Base-by-base conservation (phyloP, 2,113 vertebrate genomes). In the Noctilio leporinus region DNA sequence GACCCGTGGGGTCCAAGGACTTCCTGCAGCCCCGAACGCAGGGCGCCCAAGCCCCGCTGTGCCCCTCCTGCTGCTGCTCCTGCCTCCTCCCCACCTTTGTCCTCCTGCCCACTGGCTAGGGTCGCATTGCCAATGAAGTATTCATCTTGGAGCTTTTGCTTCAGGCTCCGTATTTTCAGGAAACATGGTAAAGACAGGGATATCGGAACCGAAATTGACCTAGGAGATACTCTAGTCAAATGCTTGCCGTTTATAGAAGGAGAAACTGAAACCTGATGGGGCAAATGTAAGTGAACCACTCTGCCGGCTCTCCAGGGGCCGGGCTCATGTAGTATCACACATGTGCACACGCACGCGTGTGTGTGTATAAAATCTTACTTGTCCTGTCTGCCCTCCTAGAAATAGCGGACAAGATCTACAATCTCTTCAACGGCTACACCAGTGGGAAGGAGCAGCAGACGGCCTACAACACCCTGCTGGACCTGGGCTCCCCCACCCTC, bases 381-480 rank as follows among this genome's bases (percentile, higher is more conserved):
- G 20, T 59, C 47, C 83, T 92, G 64, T 38, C 86, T 96, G 96
- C 26, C 91, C 40, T 91, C 93, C 35, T 94, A 99, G 99, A 99
- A 98, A 99, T 99, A 93, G 98, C 99, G 12, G 99, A 99, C 97
- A 99, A 99, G 98, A 99, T 99, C 98, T 99, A 99, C 97, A 99
- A 99, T 95, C 98, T 99, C 97, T 99, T 99, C 97, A 99, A 99
- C 0, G 99, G 99, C 94, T 99, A 99, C 87, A 99, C 99, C 38
- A 99, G 99, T 0, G 99, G 99, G 53, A 99, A 99, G 96, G 99
- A 99, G 91, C 99, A 99, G 91, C 99, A 99, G 98, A 99, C 99
- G 0, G 99, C 99, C 76, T 99, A 99, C 98, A 99, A 99, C 96
- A 99, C 99, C 0, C 98, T 99, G 70, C 99, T 99, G 98, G 99